Percentiles rank a stretch among this genome's conserved stretches.
Conservation (phyloP, 1,140 invertebrate species). For the Bombyx mori region ASM3026992v2 NC_085108.1:405501-406000, state of each 20-base stretch:
- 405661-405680: conserved; percentile 14
- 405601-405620: conserved; percentile 15
- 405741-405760: conserved; percentile 11
- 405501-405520: conserved; percentile 45
- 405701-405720: conserved; percentile 4
- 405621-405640: conserved; percentile 19
- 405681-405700: conserved; percentile 9
- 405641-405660: conserved; percentile 14
- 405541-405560: conserved; percentile 32
- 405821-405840: too few species aligned
- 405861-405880: too few species aligned
- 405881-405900: too few species aligned
- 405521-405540: conserved; percentile 35
- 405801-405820: too few species aligned
- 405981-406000: too few species aligned
- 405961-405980: too few species aligned
- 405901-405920: too few species aligned
- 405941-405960: too few species aligned
- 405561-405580: conserved; percentile 22
- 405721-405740: conserved; percentile 12
- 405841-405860: too few species aligned
- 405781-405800: too few species aligned
- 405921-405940: too few species aligned
- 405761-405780: too few species aligned
- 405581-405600: conserved; percentile 15